Evolutionary conservation across 2,797 vertebrate genomes (phyloP).

Genomic region (Semotilus atromaculatus): DNA sequence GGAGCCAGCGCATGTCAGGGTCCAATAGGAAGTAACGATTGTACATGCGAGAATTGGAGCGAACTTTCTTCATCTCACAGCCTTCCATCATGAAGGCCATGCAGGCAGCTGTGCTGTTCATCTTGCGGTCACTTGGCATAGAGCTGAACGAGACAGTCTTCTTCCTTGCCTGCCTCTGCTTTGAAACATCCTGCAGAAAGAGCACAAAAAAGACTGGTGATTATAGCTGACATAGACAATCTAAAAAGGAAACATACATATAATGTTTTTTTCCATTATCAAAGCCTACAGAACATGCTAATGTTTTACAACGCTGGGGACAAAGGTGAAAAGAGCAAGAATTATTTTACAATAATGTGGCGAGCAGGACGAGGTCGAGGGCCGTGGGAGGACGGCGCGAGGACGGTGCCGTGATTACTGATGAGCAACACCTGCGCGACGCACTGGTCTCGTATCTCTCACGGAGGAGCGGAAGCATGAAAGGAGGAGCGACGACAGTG

Average conservation of each 20-base stretch:
- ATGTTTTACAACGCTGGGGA: not conserved
- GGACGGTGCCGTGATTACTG: too few species aligned
- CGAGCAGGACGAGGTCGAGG: too few species aligned
- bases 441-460: too few species aligned
- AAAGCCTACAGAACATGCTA: not conserved
- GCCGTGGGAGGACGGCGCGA: too few species aligned
- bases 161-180: constrained; percentile 85
- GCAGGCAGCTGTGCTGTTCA: constrained; percentile 92
- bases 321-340: not conserved
- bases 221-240: not conserved
- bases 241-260: constrained; percentile 10
- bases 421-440: too few species aligned
- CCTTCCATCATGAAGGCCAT: constrained; percentile 96
- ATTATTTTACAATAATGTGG: not conserved
- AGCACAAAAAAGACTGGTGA: constrained; percentile 22
- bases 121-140: constrained; percentile 91
- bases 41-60: constrained; percentile 94
- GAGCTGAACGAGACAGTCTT: constrained; percentile 94
- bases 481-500: too few species aligned
- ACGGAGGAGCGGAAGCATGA: too few species aligned
- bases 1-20: constrained; percentile 87
- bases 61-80: constrained; percentile 94
- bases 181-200: constrained; percentile 83
- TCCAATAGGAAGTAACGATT: constrained; percentile 92
- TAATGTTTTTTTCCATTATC: not conserved